phyloP scores from a whole-genome alignment of 2,888 invertebrate genomes.

The Agrypnus murinus region DNA sequence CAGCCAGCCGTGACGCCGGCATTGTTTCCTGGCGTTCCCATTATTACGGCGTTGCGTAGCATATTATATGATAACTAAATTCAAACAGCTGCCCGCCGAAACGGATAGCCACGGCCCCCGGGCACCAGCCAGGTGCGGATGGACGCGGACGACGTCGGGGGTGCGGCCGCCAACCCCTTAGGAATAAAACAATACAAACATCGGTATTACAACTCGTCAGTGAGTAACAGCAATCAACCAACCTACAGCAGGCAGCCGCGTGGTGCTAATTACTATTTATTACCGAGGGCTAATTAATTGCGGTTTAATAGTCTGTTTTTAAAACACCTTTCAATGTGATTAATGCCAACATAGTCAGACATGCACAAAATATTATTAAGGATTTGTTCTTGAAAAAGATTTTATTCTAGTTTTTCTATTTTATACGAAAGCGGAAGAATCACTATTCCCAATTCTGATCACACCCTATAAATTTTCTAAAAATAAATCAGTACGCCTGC shows the following conservation, averaged over 20 bases:
- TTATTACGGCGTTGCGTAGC: conserved; percentile 61
- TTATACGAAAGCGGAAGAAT: conserved; percentile 17
- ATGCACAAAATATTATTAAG: neutral
- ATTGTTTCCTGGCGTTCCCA: conserved; percentile 62
- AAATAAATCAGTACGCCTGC: conserved; percentile 20
- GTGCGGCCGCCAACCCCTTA: conserved; percentile 34
- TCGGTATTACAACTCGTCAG: no score
- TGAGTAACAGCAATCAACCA: conserved; percentile 13
- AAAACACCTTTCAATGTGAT: conserved; percentile 6
- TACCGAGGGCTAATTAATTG: conserved; percentile 34
- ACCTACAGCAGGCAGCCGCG: conserved; percentile 8
- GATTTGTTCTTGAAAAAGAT: neutral
- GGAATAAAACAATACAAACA: conserved; percentile 40
- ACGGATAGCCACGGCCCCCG: conserved; percentile 50
- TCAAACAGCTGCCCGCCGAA: conserved; percentile 59
- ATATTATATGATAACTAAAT: conserved; percentile 61
- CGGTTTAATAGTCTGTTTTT: conserved; percentile 22
- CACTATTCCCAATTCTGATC: conserved; percentile 21
- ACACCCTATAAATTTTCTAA: conserved; percentile 21
- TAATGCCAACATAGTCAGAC: conserved; percentile 1
- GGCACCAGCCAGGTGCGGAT: conserved; percentile 44
- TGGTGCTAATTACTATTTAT: conserved; percentile 35
- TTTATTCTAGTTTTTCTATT: conserved; percentile 12
- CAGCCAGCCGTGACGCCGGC: conserved; percentile 61
- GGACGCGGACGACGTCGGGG: no score